Evolutionary conservation across 2,888 invertebrate genomes (phyloP).

Genomic region (Phaonia tiefii): DNA sequence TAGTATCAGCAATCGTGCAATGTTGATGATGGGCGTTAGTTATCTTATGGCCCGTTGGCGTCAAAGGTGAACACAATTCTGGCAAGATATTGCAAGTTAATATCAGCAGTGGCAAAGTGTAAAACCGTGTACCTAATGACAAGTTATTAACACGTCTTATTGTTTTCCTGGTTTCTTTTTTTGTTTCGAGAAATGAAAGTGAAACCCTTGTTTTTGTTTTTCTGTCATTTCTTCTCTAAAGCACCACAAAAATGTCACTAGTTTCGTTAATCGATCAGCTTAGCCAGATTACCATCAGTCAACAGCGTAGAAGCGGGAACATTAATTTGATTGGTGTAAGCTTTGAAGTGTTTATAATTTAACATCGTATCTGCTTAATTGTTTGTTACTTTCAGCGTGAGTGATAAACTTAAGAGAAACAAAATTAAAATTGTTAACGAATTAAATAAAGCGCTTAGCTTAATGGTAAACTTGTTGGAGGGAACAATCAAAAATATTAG

Average conservation of each 20-base stretch:
- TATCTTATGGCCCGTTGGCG: no score
- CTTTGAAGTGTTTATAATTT: no score
- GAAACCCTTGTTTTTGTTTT: no score
- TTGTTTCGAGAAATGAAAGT: conserved; percentile 38
- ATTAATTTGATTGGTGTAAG: conserved; percentile 34
- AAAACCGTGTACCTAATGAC: no score
- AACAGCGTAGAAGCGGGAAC: conserved; percentile 3
- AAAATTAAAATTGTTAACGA: no score
- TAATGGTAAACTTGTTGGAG: background rate
- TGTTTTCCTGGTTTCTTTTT: conserved; percentile 2
- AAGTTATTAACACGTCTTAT: no score
- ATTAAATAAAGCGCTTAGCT: background rate
- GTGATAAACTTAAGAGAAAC: background rate
- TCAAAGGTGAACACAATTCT: no score
- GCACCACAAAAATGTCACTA: conserved; percentile 15
- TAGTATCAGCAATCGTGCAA: no score
- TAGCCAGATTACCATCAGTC: no score
- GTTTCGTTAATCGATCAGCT: conserved; percentile 35
- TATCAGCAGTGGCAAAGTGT: no score
- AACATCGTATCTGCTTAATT: conserved; percentile 23
- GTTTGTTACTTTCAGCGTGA: conserved; percentile 33
- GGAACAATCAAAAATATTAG: background rate
- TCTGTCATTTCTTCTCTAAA: conserved; percentile 1
- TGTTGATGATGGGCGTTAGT: no score
- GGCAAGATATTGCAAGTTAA: no score